phyloP scores from a whole-genome alignment of 1,140 invertebrate species.

The Bicyclus anynana region DNA sequence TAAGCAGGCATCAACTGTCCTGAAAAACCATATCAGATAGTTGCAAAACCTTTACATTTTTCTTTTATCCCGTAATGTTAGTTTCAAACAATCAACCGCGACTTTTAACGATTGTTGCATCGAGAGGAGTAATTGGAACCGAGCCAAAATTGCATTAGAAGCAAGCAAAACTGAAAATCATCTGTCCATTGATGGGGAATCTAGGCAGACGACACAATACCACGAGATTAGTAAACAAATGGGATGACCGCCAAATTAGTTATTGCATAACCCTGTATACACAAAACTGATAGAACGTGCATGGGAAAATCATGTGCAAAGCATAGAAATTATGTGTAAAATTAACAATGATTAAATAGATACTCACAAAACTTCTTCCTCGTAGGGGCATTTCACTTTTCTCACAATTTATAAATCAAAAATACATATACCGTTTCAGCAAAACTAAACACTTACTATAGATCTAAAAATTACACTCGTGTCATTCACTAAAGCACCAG shows the following conservation, averaged over 20 bases:
- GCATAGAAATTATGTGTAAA: constrained; percentile 33
- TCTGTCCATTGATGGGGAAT: constrained; percentile 37
- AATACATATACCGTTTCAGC: constrained; percentile 26
- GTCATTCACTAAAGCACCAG: constrained; percentile 27
- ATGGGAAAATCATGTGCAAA: constrained; percentile 31
- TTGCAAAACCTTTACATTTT: constrained; percentile 38
- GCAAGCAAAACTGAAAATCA: constrained; percentile 64
- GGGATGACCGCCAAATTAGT: constrained; percentile 28
- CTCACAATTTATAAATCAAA: constrained; percentile 21
- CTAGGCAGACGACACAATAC: constrained; percentile 23
- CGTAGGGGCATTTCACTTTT: constrained; percentile 67
- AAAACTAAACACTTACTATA: constrained; percentile 8
- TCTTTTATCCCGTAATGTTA: constrained; percentile 39
- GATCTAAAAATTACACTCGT: constrained; percentile 21
- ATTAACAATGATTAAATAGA: constrained; percentile 26
- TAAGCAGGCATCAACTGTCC: constrained; percentile 66
- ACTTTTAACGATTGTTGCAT: constrained; percentile 39
- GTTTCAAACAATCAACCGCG: constrained; percentile 44
- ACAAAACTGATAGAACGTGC: constrained; percentile 36
- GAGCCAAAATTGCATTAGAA: constrained; percentile 62
- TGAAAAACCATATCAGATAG: constrained; percentile 62
- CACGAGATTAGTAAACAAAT: constrained; percentile 38
- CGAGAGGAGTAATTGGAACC: constrained; percentile 65
- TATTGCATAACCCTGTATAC: constrained; percentile 32
- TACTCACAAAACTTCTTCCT: constrained; percentile 67